phyloP scores from a whole-genome alignment of 1,140 invertebrate genomes.

The Phthorimaea operculella region DNA sequence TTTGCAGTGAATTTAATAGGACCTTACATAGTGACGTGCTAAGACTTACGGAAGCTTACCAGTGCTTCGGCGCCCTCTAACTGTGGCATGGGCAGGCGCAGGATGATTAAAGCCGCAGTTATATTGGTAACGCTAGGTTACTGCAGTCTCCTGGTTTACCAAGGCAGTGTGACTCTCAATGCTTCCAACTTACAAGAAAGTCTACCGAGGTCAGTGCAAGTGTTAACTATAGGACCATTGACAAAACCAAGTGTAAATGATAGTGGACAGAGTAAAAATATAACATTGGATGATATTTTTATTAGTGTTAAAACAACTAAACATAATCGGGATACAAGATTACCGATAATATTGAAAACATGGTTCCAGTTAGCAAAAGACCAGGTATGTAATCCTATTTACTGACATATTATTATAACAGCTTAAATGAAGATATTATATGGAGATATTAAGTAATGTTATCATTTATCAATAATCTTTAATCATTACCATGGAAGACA shows the following conservation, averaged over 20 bases:
- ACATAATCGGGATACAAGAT: constrained; percentile 83
- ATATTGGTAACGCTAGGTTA: constrained; percentile 66
- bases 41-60: constrained; percentile 38
- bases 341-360: constrained; percentile 90
- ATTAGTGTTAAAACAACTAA: constrained; percentile 95
- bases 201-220: constrained; percentile 45
- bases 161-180: constrained; percentile 66
- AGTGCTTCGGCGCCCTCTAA: constrained; percentile 58
- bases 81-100: constrained; percentile 68
- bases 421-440: too few species aligned
- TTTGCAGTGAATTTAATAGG: too few species aligned
- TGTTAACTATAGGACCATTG: constrained; percentile 27
- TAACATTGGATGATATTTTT: constrained; percentile 86
- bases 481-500: too few species aligned
- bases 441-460: too few species aligned
- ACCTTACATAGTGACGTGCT: constrained; percentile 54
- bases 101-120: constrained; percentile 51
- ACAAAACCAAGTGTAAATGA: constrained; percentile 34
- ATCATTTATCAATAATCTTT: too few species aligned
- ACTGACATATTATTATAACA: too few species aligned
- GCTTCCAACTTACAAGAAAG: constrained; percentile 69
- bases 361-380: constrained; percentile 92
- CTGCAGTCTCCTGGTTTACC: constrained; percentile 74
- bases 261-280: constrained; percentile 75
- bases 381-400: constrained; percentile 78